A percentile compares a stretch with the other conserved stretches of the same genome.
phyloP scores from a whole-genome alignment of 1,140 invertebrate species.

The fruit fly (Drosophila melanogaster) region Release_6_plus_ISO1_MT NT_033777.3:13510501-13511000 shows the following conservation, averaged over 20 bases:
- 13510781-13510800: conserved; percentile 38
- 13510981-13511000: conserved; percentile 54
- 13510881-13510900: conserved; percentile 81
- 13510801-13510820: neutral
- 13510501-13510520: no score
- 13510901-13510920: conserved; percentile 82
- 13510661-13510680: conserved; percentile 32
- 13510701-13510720: conserved; percentile 1
- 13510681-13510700: neutral
- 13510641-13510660: conserved; percentile 39
- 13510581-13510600: neutral
- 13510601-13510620: neutral
- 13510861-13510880: conserved; percentile 73
- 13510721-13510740: conserved; percentile 50
- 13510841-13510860: conserved; percentile 38
- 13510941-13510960: conserved; percentile 35
- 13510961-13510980: conserved; percentile 70
- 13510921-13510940: conserved; percentile 77
- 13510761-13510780: conserved; percentile 81
- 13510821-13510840: conserved; percentile 16
- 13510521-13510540: neutral
- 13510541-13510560: neutral
- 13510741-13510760: conserved; percentile 42
- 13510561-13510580: neutral
- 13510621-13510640: conserved; percentile 38